phyloP scores from a whole-genome alignment of 2,888 invertebrate genomes.

The Acheta domesticus region DNA sequence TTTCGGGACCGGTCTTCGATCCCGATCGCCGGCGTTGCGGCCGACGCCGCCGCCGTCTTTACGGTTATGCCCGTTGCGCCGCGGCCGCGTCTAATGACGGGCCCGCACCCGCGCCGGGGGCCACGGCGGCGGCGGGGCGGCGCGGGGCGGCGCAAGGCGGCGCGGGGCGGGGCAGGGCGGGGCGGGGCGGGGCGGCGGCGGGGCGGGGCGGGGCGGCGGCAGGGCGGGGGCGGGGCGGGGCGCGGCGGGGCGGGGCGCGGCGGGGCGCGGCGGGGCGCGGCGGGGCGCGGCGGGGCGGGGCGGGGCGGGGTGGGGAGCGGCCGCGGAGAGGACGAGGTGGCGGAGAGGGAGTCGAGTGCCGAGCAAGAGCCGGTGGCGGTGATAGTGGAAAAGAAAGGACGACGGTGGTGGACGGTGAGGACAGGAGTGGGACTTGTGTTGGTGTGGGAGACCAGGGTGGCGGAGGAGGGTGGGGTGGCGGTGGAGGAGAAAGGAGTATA shows the following conservation, averaged over 20 bases:
- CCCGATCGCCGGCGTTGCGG: not conserved
- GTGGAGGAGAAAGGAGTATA: no score
- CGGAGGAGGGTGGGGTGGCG: no score
- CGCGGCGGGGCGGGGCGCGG: not conserved
- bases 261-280: not conserved
- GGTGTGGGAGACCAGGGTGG: no score
- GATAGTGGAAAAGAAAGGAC: not conserved
- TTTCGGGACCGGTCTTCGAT: not conserved
- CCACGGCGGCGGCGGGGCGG: not conserved
- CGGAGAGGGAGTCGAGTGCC: not conserved
- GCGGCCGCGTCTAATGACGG: not conserved
- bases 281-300: not conserved
- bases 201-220: not conserved
- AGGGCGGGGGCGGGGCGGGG: not conserved
- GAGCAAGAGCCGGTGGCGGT: not conserved
- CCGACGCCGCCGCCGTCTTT: not conserved
- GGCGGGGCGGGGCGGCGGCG: not conserved
- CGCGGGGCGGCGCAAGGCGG: no score
- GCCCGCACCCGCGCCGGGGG: not conserved
- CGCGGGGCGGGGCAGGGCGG: not conserved
- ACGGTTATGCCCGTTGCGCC: constrained; percentile 4
- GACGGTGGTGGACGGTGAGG: no score
- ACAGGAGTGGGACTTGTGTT: no score
- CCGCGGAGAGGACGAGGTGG: not conserved
- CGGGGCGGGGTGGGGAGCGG: not conserved